Evolutionary conservation across 2,888 invertebrate genomes (phyloP).

Genomic region (Limnephilus rhombicus): DNA sequence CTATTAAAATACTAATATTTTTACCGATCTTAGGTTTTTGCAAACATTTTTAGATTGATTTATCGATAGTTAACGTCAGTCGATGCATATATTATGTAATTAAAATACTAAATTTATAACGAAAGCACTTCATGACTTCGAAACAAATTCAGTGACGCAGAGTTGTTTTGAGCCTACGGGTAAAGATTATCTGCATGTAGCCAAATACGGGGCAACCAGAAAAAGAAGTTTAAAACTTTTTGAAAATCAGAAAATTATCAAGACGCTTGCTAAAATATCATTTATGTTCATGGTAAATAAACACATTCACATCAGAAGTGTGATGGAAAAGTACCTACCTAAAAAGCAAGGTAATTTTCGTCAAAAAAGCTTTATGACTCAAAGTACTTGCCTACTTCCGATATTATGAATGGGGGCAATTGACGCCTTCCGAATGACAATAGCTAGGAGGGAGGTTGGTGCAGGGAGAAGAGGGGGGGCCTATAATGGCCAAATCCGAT

Average conservation of each 20-base stretch:
- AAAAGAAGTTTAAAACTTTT: no score
- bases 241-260: background rate
- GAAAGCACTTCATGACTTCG: no score
- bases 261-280: background rate
- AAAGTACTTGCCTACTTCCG: background rate
- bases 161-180: no score
- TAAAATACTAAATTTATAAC: no score
- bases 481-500: constrained; percentile 43
- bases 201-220: no score
- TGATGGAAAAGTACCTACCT: background rate
- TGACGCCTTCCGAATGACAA: constrained; percentile 42
- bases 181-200: no score
- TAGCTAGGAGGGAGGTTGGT: background rate
- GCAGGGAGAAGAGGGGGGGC: background rate
- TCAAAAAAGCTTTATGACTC: constrained; percentile 4
- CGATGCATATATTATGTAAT: no score
- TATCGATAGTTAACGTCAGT: no score
- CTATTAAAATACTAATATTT: no score
- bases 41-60: no score
- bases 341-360: background rate
- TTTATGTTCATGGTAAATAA: background rate
- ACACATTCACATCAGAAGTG: background rate
- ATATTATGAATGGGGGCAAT: constrained; percentile 47
- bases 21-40: no score
- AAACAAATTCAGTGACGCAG: no score